Percentiles rank a stretch among this genome's conserved stretches.
phyloP scores from a whole-genome alignment of 2,113 vertebrate genomes.

The Phrynocephalus versicolor region DNA sequence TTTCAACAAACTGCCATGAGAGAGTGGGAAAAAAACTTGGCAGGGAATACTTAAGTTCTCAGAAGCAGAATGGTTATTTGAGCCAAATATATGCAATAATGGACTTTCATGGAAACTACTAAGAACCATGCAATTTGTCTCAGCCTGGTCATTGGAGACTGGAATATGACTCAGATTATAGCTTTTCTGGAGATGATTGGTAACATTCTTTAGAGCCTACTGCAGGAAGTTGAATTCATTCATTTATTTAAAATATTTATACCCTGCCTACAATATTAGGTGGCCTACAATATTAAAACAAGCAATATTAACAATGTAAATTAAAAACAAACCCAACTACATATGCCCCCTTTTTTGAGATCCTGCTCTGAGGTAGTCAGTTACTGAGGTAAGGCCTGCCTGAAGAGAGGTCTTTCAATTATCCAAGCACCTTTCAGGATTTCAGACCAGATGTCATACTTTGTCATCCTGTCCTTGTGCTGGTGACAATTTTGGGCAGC shows the following conservation, averaged over 20 bases:
- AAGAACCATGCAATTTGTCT: background rate
- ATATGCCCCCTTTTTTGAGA: too few species aligned
- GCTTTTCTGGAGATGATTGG: background rate
- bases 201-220: background rate
- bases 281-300: too few species aligned
- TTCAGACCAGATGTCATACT: too few species aligned
- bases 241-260: background rate
- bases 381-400: too few species aligned
- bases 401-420: too few species aligned
- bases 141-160: background rate
- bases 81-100: background rate
- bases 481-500: too few species aligned
- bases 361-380: too few species aligned
- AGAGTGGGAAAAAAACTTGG: background rate
- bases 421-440: too few species aligned
- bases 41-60: background rate
- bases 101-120: background rate
- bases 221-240: background rate
- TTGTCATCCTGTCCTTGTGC: too few species aligned
- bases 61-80: background rate
- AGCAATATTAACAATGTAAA: too few species aligned
- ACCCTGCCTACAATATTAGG: too few species aligned
- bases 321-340: too few species aligned
- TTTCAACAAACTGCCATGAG: background rate
- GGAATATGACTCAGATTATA: background rate